Evolutionary conservation across 1,140 invertebrate species (phyloP), one percentile per base, ranked within the genome.

Genomic region (Leptestheria dahalacensis): DNA sequence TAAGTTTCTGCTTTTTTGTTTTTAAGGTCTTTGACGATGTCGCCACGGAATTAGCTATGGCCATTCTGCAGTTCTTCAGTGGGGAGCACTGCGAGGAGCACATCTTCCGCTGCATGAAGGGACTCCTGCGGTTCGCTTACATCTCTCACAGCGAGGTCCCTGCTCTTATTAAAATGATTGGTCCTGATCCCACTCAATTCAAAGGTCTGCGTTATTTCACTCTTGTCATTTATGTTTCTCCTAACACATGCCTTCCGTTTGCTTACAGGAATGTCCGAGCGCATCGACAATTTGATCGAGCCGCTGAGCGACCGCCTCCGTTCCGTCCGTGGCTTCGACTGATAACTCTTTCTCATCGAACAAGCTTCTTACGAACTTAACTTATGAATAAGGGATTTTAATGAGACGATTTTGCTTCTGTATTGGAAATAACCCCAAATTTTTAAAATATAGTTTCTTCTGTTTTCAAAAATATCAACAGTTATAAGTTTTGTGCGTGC

Each of bases 11-110:
- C 47, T 60, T 59, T 48, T 61, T 48, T 28, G 48, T 28, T 18
- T 60, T 70, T 18, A 68, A 92, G 88, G 86, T 93, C 18, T 94
- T 93, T 71, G 91, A 95, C 70, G 91, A 95, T 68, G 84, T 92
- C 15, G 89, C 90, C 28, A 87, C 91, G 20, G 91, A 95, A 72
- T 71, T 95, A 64, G 82, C 88, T 15, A 91, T 92, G 84, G 90
- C 90, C n/a, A 74, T 92, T 63, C 78, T 93, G 21, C 90, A 94
- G 76, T 91, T 83, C 73, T 83, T 92, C 73, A 84, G 84, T 64
- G 77, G 78, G 51, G 85, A 80, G 67, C 85, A 87, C 2, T 74
- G 75, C 1, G 90, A 93, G 73, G 85, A 91, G 65, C 80, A 86
- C 56, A 73, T 88, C 54, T 90, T 76, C 72, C 78, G 86, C 48